Evolutionary conservation across 2,113 vertebrate species (phyloP), one percentile per base, ranked within the genome.

Genomic region (Tor tambroides): DNA sequence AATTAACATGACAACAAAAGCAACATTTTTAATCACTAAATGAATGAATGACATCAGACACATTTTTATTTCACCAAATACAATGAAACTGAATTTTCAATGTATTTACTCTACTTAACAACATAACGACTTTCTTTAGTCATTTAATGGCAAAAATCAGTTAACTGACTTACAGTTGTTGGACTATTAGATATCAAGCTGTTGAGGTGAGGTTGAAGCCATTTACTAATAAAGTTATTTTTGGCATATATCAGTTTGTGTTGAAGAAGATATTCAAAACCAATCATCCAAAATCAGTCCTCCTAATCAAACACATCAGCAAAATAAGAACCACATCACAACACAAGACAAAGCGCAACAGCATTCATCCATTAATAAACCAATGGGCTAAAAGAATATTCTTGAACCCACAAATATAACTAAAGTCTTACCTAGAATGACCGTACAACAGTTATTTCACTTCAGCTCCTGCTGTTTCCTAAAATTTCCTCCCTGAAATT

Each of bases 351-450:
- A 63, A 23, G 19, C 21, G 8, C 19, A 32, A 23, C 69, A 41
- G 69, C 19, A 23, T 23, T 72, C 35, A 72, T 41, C 41, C 69
- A 72, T 35, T 3, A n/a, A 12, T 10, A n/a, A 23, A 74, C 41
- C 21, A 41, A 72, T 6, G 21, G 35, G 35, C 38, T 41, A 12
- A 41, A n/a, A 3, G 7, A 21, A 35, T 21, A 71, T 6, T 6
- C 11, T n/a, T n/a, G 23, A 6, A 76, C 26, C 23, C 41, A 76
- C 6, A 76, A 26, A 76, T 17, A 46, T 28, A 46, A 4, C 23
- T 74, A 46, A n/a, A 76, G 6, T n/a, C 41, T 43, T 76, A 46
- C 74, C 74, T 76, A 74, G 21, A n/a, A 35, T n/a, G 69, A 38
- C 32, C 9, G 12, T 26, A 46, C 38, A 3, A 15, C 38, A 15